Evolutionary conservation across 2,888 invertebrate species (phyloP).

Genomic region (Drosophila lacicola): DNA sequence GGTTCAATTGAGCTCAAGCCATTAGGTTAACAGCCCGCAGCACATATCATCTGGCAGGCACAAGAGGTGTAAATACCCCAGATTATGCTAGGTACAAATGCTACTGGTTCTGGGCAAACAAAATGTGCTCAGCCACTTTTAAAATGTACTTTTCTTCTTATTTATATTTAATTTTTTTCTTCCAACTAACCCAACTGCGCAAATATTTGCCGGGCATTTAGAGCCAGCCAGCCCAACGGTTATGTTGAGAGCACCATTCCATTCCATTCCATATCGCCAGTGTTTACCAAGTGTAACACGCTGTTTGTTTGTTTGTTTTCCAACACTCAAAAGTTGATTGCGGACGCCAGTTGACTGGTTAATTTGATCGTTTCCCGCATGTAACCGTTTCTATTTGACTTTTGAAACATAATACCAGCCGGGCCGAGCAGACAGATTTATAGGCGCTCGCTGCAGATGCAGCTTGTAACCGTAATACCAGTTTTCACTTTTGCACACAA

Average conservation of each 20-base stretch:
- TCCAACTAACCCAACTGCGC: conserved; percentile 47
- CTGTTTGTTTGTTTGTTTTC: conserved; percentile 70
- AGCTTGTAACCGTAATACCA: conserved; percentile 47
- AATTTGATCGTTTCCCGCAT: conserved; percentile 14
- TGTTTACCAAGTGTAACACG: conserved; percentile 76
- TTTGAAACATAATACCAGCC: conserved; percentile 48
- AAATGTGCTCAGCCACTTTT: conserved; percentile 28
- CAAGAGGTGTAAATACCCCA: conserved; percentile 68
- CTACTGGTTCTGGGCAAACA: conserved; percentile 64
- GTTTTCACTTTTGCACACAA: conserved; percentile 64
- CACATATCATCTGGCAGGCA: conserved; percentile 22
- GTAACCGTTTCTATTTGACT: conserved; percentile 39
- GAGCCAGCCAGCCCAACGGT: conserved; percentile 1
- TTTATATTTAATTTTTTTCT: conserved; percentile 2
- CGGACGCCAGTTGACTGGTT: conserved; percentile 15
- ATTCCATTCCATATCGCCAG: conserved; percentile 32
- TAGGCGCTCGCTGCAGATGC: conserved; percentile 27
- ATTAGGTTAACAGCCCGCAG: conserved; percentile 35
- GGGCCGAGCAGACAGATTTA: conserved; percentile 57
- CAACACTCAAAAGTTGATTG: conserved; percentile 70
- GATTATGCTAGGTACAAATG: conserved; percentile 62
- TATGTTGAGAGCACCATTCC: neutral
- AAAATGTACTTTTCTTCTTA: conserved; percentile 31
- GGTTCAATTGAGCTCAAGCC: conserved; percentile 16
- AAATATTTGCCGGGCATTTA: conserved; percentile 64